Evolutionary conservation across 1,140 invertebrate species (phyloP).

Genomic region (Papilio machaon): DNA sequence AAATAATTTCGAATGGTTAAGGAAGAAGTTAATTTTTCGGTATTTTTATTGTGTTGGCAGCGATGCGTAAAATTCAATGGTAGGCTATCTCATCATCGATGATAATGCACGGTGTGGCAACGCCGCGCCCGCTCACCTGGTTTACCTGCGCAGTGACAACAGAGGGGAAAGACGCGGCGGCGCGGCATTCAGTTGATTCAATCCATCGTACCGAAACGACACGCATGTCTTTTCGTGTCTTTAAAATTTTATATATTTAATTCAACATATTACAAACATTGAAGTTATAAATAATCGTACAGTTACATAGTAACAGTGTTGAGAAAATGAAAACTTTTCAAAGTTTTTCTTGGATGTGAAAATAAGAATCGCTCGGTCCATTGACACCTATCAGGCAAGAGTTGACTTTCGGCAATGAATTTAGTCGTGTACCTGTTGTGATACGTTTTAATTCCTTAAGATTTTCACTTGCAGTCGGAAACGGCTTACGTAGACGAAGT

Average conservation of each 20-base stretch:
- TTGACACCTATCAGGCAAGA: slow-evolving; percentile 53
- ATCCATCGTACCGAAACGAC: slow-evolving; percentile 66
- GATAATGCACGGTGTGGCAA: slow-evolving; percentile 79
- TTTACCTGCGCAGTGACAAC: slow-evolving; percentile 80
- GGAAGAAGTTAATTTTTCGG: slow-evolving; percentile 43
- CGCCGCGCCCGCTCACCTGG: slow-evolving; percentile 75
- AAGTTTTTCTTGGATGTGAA: slow-evolving; percentile 29
- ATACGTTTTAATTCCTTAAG: slow-evolving; percentile 72
- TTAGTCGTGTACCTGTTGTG: slow-evolving; percentile 59
- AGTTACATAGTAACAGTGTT: slow-evolving; percentile 28
- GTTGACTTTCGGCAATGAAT: slow-evolving; percentile 56
- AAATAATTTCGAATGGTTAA: slow-evolving; percentile 39
- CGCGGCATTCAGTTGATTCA: slow-evolving; percentile 71
- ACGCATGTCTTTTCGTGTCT: slow-evolving; percentile 65
- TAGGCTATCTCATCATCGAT: slow-evolving; percentile 77
- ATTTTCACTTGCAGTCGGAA: slow-evolving; percentile 77
- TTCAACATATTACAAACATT: slow-evolving; percentile 48
- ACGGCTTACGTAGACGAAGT: slow-evolving; percentile 75
- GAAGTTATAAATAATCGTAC: slow-evolving; percentile 47
- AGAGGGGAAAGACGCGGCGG: slow-evolving; percentile 65
- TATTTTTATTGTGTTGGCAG: slow-evolving; percentile 57
- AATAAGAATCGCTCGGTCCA: slow-evolving; percentile 47
- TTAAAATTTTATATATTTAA: slow-evolving; percentile 46
- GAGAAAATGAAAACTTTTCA: slow-evolving; percentile 33
- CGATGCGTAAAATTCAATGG: slow-evolving; percentile 61